Base-by-base conservation (phyloP, 2,797 vertebrate genomes). In the Sebastes nivosus region DNA sequence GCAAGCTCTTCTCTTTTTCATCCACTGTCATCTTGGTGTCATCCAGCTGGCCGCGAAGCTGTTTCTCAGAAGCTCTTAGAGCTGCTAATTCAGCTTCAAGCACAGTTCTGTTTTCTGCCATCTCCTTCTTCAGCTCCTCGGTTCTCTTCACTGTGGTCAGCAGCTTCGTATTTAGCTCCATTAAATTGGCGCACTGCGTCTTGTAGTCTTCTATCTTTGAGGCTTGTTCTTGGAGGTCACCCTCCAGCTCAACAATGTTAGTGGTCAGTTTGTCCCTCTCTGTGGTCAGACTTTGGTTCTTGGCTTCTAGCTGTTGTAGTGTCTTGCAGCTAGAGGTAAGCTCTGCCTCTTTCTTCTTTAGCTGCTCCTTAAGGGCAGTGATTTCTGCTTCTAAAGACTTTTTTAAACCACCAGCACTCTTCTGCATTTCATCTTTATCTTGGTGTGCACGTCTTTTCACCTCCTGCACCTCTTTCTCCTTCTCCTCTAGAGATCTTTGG, bases 61-160 rank as follows among this genome's bases (percentile, higher is more conserved):
- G 96, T 80, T 96, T 97, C 90, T 97, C 97, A 12, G 96, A 97
- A 2, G 95, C 96, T 69, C 92, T 95, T 20, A 97, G 82, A 24
- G 74, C 75, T 72, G 94, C 94, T 64, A 96, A 46, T 58, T 97
- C 94, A 0, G 72, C 89, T 90, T 97, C 96, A n/a, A 96, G 84
- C 2, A 63, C 87, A 3, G 81, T 65, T 75, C 92, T 93, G 75
- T 87, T 94, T 68, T 91, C 90, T 32, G 85, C 79, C 90, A 96
- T 72, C 68, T 95, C 95, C 63, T 92, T 92, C 72, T 89, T 94
- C 11, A 93, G 88, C 76, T 95, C 95, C 83, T 96, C 92, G 0
- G 91, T 92, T 77, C 86, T 96, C 79, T 93, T 91, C 30, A 87
- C 85, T 1, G 88, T 92, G 55, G 86, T 89, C 7, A 94, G 89